Conservation (phyloP, 1,140 invertebrate genomes). For the Adoxophyes honmai region DNA sequence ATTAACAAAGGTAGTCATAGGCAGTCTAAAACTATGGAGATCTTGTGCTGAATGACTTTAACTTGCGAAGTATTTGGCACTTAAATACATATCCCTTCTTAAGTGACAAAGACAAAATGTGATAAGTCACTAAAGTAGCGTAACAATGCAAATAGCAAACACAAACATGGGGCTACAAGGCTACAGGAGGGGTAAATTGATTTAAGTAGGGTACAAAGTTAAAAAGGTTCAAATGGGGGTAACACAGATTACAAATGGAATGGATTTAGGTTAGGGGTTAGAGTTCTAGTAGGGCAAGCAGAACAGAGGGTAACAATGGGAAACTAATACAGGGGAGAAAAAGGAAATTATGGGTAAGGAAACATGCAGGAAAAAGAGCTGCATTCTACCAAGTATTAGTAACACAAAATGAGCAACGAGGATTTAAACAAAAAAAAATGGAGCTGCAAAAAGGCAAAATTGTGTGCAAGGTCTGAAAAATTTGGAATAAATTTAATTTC, state of each 20-base stretch:
- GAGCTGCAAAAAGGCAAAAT: not conserved
- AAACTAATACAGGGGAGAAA: no score
- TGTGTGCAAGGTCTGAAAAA: constrained; percentile 9
- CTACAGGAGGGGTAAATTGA: constrained; percentile 34
- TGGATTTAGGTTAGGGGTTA: no score
- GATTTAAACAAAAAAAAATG: not conserved
- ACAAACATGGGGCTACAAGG: not conserved
- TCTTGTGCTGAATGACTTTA: no score
- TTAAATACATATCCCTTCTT: no score
- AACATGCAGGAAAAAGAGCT: constrained; percentile 26
- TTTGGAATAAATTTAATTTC: not conserved
- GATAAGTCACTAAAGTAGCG: constrained; percentile 17
- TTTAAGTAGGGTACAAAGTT: constrained; percentile 23
- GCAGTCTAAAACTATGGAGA: no score
- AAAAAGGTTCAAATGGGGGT: constrained; percentile 19
- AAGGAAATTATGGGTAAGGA: no score
- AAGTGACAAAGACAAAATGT: not conserved
- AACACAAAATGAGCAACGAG: constrained; percentile 40
- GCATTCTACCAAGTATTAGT: constrained; percentile 70
- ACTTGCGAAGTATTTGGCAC: no score
- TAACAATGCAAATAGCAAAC: constrained; percentile 16
- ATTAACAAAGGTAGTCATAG: no score
- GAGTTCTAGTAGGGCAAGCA: no score
- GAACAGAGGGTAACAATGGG: no score
- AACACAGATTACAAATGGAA: no score